Conservation (phyloP, 2,888 invertebrate species). For the Hydroisotoma schaefferi region DNA sequence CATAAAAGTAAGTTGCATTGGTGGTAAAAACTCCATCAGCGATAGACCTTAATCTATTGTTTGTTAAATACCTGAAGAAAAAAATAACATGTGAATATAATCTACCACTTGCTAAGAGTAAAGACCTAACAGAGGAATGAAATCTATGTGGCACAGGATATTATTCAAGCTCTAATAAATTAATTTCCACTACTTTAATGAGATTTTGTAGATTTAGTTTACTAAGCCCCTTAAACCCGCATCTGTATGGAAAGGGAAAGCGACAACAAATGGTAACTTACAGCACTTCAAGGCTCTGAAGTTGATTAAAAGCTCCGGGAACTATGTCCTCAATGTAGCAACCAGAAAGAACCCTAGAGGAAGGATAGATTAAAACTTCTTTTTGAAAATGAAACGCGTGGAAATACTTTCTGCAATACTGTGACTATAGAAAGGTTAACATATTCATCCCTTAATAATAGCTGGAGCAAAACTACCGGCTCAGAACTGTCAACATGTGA, state of each 20-base stretch:
- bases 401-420: too few relatives aligned
- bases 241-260: neutral
- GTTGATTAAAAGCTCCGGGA: constrained; percentile 10
- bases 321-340: constrained; percentile 11
- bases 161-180: neutral
- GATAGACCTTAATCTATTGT: constrained; percentile 34
- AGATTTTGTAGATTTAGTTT: neutral
- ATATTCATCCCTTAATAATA: too few relatives aligned
- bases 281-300: constrained; percentile 8
- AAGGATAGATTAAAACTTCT: too few relatives aligned
- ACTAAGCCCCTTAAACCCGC: neutral
- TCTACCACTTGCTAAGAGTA: neutral
- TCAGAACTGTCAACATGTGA: too few relatives aligned
- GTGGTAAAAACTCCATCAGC: constrained; percentile 33
- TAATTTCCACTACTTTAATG: neutral
- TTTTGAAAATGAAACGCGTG: too few relatives aligned
- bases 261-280: neutral
- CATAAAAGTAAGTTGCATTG: too few relatives aligned
- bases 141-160: too few relatives aligned
- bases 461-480: too few relatives aligned
- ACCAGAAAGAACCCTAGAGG: constrained; percentile 16
- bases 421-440: too few relatives aligned
- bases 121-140: too few relatives aligned
- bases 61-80: constrained; percentile 36
- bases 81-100: neutral